Base-by-base conservation (phyloP, 2,113 vertebrate genomes). In the Sula dactylatra region DNA sequence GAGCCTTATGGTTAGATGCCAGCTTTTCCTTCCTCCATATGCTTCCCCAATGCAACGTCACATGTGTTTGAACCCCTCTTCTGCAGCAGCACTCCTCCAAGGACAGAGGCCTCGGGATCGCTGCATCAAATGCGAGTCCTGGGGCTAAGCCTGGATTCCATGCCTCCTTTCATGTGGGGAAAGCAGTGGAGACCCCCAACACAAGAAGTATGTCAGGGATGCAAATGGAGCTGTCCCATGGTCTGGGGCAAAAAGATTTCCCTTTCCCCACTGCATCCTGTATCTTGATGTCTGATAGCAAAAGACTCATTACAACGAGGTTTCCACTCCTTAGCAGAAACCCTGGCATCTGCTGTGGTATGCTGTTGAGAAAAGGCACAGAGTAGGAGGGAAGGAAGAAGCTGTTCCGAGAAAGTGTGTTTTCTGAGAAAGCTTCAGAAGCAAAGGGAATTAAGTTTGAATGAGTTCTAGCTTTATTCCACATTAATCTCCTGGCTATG, bases 391-490 rank as follows among this genome's bases (percentile, higher is more conserved):
- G 42, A 91, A 94, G 32, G 67, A 92, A 79, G 34, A 94, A 64
- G 26, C 26, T 79, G 64, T 86, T 86, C 79, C 2, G 9, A 88
- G n/a, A 40, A 92, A 65, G 38, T 49, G 21, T 65, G 19, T 77
- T 86, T 79, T 64, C 66, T 94, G 61, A 86, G 72, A 90, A 50
- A 93, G 44, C 29, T 67, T 94, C 36, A 3, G 13, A 76, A 73
- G 56, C 38, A 82, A 88, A 71, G n/a, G 36, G 49, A 97, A 59
- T 90, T 65, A 91, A 49, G 13, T 83, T 79, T 81, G 45, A 93
- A 62, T 70, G 73, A 91, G 9, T 90, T 91, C 55, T 92, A 79
- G 36, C 45, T 93, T 93, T 78, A 89, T 89, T 92, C 59, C 67
- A 56, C 20, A 9, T 74, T 83, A 81, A 79, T 81, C 55, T 94